A percentile compares a stretch with the other conserved stretches of the same genome.
Evolutionary conservation across 2,113 vertebrate genomes (phyloP).

Genomic region (Cariama cristata): DNA sequence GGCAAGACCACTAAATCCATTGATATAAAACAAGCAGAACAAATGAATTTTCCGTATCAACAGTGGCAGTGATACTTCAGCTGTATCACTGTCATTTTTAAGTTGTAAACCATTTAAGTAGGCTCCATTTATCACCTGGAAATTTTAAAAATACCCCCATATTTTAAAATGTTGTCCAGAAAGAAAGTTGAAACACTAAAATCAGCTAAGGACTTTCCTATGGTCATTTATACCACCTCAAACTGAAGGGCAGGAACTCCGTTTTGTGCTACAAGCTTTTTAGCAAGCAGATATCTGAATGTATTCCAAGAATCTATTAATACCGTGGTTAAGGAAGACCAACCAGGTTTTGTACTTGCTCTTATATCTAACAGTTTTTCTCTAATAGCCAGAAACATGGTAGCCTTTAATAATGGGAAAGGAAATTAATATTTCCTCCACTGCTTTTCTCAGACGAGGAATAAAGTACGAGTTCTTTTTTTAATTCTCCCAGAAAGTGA

Average conservation of each 20-base stretch:
- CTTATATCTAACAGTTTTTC: neutral
- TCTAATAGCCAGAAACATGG: neutral
- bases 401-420: neutral
- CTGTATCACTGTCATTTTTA: neutral
- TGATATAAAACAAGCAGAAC: neutral
- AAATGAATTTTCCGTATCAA: neutral
- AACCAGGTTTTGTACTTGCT: neutral
- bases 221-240: neutral
- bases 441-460: neutral
- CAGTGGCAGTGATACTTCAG: neutral
- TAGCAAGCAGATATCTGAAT: neutral
- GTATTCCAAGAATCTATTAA: constrained; percentile 14
- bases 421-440: neutral
- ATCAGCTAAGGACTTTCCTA: neutral
- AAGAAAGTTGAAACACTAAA: neutral
- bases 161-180: neutral
- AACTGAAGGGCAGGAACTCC: neutral
- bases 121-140: neutral
- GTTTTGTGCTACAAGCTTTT: neutral
- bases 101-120: neutral
- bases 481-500: neutral
- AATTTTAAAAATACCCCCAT: neutral
- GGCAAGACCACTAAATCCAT: neutral
- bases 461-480: neutral
- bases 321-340: neutral